A percentile compares a stretch with the other conserved stretches of the same genome.
Conservation (phyloP, 2,113 vertebrate species). For the Hemicordylus capensis region DNA sequence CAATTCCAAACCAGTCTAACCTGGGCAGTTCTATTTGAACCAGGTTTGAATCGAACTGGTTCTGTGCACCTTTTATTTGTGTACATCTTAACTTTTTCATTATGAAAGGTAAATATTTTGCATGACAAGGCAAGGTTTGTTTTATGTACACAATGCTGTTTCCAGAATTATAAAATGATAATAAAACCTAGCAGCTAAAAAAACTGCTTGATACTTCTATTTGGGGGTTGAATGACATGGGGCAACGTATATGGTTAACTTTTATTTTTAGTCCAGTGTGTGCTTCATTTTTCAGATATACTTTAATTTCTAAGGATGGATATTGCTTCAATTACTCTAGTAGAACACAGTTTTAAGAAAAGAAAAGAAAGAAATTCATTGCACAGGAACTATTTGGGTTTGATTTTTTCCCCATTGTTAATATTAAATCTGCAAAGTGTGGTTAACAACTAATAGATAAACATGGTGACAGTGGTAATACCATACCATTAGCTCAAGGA, state of each 20-base stretch:
- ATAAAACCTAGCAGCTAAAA: background rate
- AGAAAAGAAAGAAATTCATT: background rate
- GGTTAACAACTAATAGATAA: slow-evolving; percentile 36
- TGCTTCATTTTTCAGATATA: background rate
- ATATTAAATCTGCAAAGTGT: slow-evolving; percentile 28
- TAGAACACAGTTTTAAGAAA: background rate
- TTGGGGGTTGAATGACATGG: background rate
- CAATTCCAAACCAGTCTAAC: too few relatives aligned
- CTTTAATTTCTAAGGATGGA: background rate
- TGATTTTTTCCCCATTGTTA: slow-evolving; percentile 25
- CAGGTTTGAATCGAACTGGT: too few relatives aligned
- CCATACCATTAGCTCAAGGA: background rate
- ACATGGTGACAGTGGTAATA: slow-evolving; percentile 24
- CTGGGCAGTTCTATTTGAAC: too few relatives aligned
- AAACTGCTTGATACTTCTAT: background rate
- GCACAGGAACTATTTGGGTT: background rate
- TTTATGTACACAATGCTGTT: too few relatives aligned
- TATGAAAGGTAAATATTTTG: too few relatives aligned
- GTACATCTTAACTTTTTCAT: too few relatives aligned
- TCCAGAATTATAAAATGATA: background rate
- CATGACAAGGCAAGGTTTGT: too few relatives aligned
- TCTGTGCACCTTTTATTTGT: too few relatives aligned
- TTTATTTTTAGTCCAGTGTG: slow-evolving; percentile 12
- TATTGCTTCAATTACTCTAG: background rate
- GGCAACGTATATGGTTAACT: slow-evolving; percentile 23